Evolutionary conservation across 2,113 vertebrate genomes (phyloP), one percentile per base, ranked within the genome.

Genomic region (Ammodytes marinus): DNA sequence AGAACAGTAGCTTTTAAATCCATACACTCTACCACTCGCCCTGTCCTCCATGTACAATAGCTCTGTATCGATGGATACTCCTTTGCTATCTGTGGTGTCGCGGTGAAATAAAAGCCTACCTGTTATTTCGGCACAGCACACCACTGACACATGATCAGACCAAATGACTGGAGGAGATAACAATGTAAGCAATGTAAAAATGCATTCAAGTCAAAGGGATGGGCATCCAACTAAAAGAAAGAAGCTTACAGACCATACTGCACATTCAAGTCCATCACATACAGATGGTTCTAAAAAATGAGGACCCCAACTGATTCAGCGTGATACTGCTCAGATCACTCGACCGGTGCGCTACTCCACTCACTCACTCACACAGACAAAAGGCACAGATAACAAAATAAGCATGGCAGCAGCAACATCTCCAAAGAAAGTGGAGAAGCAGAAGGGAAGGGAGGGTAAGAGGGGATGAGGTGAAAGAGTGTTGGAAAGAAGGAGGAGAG

Each of bases 181-280:
- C 96, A 97, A 92, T 91, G 91, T 90, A 97, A 97, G 97, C 97
- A 97, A 98, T 99, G 96, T 98, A 99, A 99, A 99, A 98, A 99
- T 99, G 98, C 98, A 99, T 99, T 99, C 98, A 99, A 97, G 97
- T 98, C 97, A 97, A 96, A 93, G 96, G 97, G 96, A 97, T 91
- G 95, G 96, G 96, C 78, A 77, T 91, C 88, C 86, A 94, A 93
- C 88, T 90, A 97, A 98, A 95, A 94, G 92, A 92, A 98, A 97
- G 89, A 98, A 97, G 97, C 97, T 97, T 94, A 97, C 95, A 96
- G 95, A 97, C 86, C 89, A 88, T 91, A 93, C 90, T 86, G 69
- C 92, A 96, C 94, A 95, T 93, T 97, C 95, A 97, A 95, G 92
- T 96, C 96, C 94, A 93, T 95, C 96, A 97, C 97, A 98, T 96